Conservation (phyloP, 2,113 vertebrate genomes). For the Notiomystis cincta region DNA sequence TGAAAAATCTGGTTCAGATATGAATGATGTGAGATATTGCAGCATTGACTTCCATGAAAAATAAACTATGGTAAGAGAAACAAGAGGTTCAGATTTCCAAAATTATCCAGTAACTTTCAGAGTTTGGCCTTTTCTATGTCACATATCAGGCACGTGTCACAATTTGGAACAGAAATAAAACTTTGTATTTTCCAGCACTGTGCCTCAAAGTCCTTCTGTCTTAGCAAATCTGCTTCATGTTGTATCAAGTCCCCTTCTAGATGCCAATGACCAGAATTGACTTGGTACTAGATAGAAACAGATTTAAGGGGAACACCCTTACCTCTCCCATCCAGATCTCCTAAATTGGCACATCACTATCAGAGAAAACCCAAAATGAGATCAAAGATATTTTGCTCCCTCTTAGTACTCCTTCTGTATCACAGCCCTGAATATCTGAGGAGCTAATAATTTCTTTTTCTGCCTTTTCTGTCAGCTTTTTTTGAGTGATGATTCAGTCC, state of each 20-base stretch:
- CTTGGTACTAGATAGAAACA: neutral
- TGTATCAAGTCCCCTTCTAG: neutral
- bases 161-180: neutral
- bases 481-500: conserved; percentile 47
- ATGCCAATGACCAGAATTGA: neutral
- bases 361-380: neutral
- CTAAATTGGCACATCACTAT: neutral
- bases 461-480: conserved; percentile 14
- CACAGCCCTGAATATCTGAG: neutral
- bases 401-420: neutral
- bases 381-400: neutral
- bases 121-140: neutral
- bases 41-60: neutral
- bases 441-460: neutral
- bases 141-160: neutral
- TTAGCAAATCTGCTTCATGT: neutral
- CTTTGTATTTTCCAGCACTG: neutral
- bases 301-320: neutral
- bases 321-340: neutral
- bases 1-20: neutral
- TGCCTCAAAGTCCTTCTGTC: neutral
- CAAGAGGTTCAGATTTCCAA: neutral
- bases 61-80: neutral
- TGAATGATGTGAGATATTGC: neutral
- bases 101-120: neutral